These are phyloP conservation scores for Synodontis membranacea DNA, from an alignment of 2,113 vertebrate genomes.

Conservation along the genomic window DNA sequence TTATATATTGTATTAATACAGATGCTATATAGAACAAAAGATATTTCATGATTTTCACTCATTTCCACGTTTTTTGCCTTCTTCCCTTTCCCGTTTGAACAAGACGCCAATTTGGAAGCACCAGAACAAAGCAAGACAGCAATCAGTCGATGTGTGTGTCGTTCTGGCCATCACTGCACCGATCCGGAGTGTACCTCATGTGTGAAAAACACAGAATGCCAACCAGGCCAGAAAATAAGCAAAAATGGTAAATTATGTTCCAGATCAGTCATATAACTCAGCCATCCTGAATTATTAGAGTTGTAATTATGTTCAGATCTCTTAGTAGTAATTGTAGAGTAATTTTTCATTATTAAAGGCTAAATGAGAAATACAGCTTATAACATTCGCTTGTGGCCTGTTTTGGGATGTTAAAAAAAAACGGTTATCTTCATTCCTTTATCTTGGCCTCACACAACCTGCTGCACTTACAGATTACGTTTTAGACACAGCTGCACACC, in stretches of 20 bases:
- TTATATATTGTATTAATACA: neutral
- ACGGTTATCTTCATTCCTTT: neutral
- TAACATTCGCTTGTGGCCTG: too few species aligned
- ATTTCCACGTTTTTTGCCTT: neutral
- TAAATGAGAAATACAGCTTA: neutral
- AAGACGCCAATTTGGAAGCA: slow-evolving; percentile 65
- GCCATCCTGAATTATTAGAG: neutral
- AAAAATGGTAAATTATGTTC: slow-evolving; percentile 54
- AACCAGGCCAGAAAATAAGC: slow-evolving; percentile 31
- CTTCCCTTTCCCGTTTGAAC: slow-evolving; percentile 1
- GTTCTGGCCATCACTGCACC: slow-evolving; percentile 63
- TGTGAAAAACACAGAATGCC: slow-evolving; percentile 49
- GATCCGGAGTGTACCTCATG: slow-evolving; percentile 49
- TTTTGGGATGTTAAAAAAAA: neutral
- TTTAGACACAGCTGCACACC: neutral
- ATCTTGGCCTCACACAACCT: neutral
- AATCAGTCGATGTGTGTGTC: slow-evolving; percentile 50
- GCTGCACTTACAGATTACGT: neutral
- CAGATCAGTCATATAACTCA: neutral
- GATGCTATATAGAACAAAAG: neutral
- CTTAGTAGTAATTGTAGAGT: neutral
- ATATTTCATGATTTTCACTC: neutral
- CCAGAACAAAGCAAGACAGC: rapidly evolving
- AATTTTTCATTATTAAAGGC: neutral
- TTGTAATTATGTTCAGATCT: neutral